Base-by-base conservation (phyloP, 2,797 vertebrate genomes). In the Sebastes diploproa region DNA sequence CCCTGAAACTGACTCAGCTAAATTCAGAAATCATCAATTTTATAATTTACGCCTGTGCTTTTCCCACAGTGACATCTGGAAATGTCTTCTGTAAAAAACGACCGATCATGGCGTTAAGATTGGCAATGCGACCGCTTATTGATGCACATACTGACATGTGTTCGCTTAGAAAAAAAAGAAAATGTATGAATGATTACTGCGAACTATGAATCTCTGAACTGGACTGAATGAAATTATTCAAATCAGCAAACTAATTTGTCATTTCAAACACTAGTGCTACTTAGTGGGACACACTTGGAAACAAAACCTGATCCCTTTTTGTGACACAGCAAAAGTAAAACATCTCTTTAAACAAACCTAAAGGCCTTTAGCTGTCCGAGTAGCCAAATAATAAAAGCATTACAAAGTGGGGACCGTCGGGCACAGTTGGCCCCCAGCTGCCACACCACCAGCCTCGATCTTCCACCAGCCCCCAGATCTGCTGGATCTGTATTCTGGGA, bases 401-500 rank as follows among this genome's bases (percentile, higher is more conserved):
- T 81, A 67, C 25, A 78, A 52, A 78, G 36, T 25, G 20, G 27
- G n/a, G 54, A 23, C n/a, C 2, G 4, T 2, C 25, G 9, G 66
- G 38, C 34, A 52, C 68, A 82, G 71, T 81, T 78, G 66, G 68
- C 30, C 32, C 32, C 25, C 84, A 84, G 86, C 80, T 86, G 86
- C 81, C 22, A 36, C 34, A 63, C 9, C 36, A 64, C 18, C 83
- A 74, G 64, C 65, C 69, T 76, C 69, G 2, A 50, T 70, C 78
- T 60, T 30, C 9, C 52, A 64, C 18, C 83, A 74, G 64, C 63
- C 69, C 77, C 71, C 42, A 70, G 29, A 84, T 80, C 82, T 77
- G 52, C 64, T 82, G 80, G 86, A 87, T 84, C 80, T 62, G 72
- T 87, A 86, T 91, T 89, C 82, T 80, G 77, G 79, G 69, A 74